Conservation (phyloP, 2,797 vertebrate species). For the Huso huso region DNA sequence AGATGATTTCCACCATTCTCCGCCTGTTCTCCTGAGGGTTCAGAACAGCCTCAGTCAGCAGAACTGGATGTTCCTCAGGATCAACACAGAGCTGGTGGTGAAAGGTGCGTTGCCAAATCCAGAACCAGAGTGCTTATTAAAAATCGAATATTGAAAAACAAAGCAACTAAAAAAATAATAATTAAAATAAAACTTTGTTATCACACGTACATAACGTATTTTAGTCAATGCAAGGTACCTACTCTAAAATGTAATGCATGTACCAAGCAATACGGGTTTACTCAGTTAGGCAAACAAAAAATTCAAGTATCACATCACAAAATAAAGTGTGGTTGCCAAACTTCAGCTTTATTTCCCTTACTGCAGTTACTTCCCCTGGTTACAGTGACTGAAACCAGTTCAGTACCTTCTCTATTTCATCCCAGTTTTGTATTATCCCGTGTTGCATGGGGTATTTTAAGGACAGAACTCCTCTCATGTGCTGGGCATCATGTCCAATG, state of each 20-base stretch:
- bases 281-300: no score
- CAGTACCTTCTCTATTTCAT: slow-evolving; percentile 62
- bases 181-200: neutral
- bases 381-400: neutral
- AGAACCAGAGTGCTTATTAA: slow-evolving; percentile 6
- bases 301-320: no score
- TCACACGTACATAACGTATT: neutral
- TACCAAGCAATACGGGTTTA: no score
- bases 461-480: slow-evolving; percentile 61
- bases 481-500: slow-evolving; percentile 58
- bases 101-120: slow-evolving; percentile 65
- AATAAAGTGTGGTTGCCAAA: no score
- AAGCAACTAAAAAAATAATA: slow-evolving; percentile 16
- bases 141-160: neutral
- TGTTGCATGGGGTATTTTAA: slow-evolving; percentile 58
- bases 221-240: no score
- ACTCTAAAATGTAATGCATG: no score
- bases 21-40: slow-evolving; percentile 49
- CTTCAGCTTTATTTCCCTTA: no score
- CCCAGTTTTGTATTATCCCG: slow-evolving; percentile 58
- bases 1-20: slow-evolving; percentile 60
- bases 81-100: slow-evolving; percentile 49
- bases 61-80: slow-evolving; percentile 54
- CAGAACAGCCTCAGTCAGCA: slow-evolving; percentile 58
- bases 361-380: no score